Evolutionary conservation across 2,113 vertebrate species (phyloP), one percentile per base, ranked within the genome.

Genomic region (Danionella cerebrum): DNA sequence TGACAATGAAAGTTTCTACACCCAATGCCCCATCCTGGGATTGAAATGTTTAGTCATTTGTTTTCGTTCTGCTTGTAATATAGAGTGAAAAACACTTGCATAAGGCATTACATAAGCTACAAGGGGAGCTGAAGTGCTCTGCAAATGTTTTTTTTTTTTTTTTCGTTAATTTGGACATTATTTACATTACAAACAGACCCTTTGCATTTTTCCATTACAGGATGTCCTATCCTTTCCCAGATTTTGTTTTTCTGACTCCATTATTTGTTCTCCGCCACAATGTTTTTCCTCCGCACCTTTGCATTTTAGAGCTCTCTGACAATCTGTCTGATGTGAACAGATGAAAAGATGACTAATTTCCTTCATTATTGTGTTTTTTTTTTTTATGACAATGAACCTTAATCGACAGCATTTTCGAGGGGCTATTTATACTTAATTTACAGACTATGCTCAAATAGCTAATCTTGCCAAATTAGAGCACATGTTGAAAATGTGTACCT

Each of bases 131-230:
- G 35, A 50, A 45, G 10, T 31, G 22, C 31, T 58, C 8, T 65
- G 54, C 14, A 57, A 70, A 50, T 55, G 14, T 48, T 67, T 74
- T 41, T 58, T 35, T 3, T 55, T 12, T 48, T 67, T 74, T 41
- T 58, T 35, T 3, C 9, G 27, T 55, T 18, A 67, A 47, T 68
- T 41, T 53, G 27, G 25, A 52, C 29, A 25, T 13, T 38, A 18
- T 35, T 59, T 59, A 52, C 21, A 27, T 24, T 52, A 52, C 53
- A 67, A 73, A 71, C 38, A 65, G 35, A 69, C 31, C 21, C n/a
- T 48, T 65, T 12, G 16, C 64, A 64, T 31, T 51, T 64, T 64
- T 71, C 68, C 31, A 64, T 65, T 41, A 16, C 44, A 69, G 1
- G 47, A 52, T 52, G 18, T 31, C 25, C n/a, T 38, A 35, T 38